Evolutionary conservation across 2,888 invertebrate genomes (phyloP).

Genomic region (Rhaphigaster nebulosa): DNA sequence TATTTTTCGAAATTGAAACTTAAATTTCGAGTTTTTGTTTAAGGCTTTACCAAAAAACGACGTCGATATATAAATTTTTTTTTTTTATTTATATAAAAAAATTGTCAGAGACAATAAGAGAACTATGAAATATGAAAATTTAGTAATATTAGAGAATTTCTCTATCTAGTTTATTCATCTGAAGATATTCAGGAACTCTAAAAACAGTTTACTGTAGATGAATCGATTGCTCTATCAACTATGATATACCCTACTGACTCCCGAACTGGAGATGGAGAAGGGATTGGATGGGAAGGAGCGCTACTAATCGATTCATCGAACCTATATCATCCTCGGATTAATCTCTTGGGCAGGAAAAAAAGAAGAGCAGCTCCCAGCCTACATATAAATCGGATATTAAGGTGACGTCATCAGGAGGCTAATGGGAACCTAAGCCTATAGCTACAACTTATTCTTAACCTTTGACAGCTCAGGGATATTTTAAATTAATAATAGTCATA

Average conservation of each 20-base stretch:
- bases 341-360: constrained; percentile 15
- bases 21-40: too few species aligned
- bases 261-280: not conserved
- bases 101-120: too few species aligned
- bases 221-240: not conserved
- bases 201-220: too few species aligned
- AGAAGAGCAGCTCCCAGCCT: not conserved
- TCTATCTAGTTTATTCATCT: too few species aligned
- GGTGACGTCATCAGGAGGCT: not conserved
- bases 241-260: not conserved
- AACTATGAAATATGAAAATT: too few species aligned
- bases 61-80: too few species aligned
- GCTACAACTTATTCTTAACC: constrained; percentile 19
- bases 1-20: too few species aligned
- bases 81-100: too few species aligned
- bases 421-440: not conserved
- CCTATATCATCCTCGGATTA: constrained; percentile 36
- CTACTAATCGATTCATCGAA: constrained; percentile 43
- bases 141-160: too few species aligned
- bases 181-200: too few species aligned
- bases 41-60: too few species aligned
- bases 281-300: not conserved
- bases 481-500: constrained; percentile 23
- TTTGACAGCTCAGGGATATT: not conserved
- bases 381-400: constrained; percentile 58